Base-by-base conservation (phyloP, 1,140 invertebrate species). In the Saccostrea cuccullata region DNA sequence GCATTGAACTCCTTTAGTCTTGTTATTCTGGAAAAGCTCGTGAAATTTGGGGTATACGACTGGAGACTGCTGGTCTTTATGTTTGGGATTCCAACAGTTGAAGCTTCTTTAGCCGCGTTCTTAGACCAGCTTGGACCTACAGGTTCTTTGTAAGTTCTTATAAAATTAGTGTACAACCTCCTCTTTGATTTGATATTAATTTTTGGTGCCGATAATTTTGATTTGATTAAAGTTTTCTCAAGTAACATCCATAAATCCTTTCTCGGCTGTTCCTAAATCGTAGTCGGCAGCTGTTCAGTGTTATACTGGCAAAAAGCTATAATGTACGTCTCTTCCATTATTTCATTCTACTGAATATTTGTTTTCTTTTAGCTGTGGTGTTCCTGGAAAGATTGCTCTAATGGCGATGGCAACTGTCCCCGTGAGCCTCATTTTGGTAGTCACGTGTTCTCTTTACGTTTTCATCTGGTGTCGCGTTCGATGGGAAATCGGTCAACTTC, bases 111-210 rank as follows among this genome's bases (percentile, higher is more conserved):
- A n/a, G 60, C 85, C 36, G 20, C 64, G 9, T 23, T 86, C 11
- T 64, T 47, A 5, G 23, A 47, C 26, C 17, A 40, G 9, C 36
- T 86, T 23, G 85, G 85, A 13, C 85, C 58, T 23, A 86, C 36
- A 2, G 85, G 85, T 47, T 64, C 60, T 40, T 67, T 40, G 85
- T 86, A 86, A 70, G 85, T 60, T 60, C 58, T 60, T 60, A 60
- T 58, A 13, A 11, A 58, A 13, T 13, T 47, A 8, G 5, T 47
- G 9, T 47, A 47, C 47, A 47, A 47, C 47, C 47, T 47, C 9
- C 6, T 47, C 47, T 47, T 2, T 47, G 47, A 0, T 47, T 47
- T 47, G 47, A 47, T 47, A 47, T 47, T 9, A 47, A 8, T 47
- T 6, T 9, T 6, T 47, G 47, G 47, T 47, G 47, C 47, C 47